Percentiles rank a stretch among this genome's conserved stretches.
Evolutionary conservation across 2,888 invertebrate genomes (phyloP).

Genomic region (Sesia apiformis): DNA sequence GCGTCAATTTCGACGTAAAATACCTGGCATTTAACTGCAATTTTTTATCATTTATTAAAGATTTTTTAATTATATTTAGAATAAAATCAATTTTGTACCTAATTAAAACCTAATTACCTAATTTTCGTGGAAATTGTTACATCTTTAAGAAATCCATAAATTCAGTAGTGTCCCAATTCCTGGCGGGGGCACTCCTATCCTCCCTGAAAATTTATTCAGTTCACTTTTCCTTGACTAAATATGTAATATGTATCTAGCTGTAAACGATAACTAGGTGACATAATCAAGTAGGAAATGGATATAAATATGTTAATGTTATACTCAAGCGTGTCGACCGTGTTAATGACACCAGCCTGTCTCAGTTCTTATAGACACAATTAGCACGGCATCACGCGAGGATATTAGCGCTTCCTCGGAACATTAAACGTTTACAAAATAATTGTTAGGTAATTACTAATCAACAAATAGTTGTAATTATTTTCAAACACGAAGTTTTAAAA

Average conservation of each 20-base stretch:
- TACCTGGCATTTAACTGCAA: too few relatives aligned
- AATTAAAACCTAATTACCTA: too few relatives aligned
- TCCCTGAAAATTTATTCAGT: too few relatives aligned
- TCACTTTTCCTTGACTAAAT: too few relatives aligned
- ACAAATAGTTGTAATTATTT: background rate
- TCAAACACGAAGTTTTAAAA: background rate
- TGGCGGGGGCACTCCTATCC: too few relatives aligned
- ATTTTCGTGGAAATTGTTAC: too few relatives aligned
- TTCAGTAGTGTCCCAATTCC: too few relatives aligned
- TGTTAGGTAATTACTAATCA: slow-evolving; percentile 9
- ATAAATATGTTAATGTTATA: background rate
- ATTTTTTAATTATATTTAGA: too few relatives aligned
- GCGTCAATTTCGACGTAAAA: too few relatives aligned
- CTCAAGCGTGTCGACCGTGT: background rate
- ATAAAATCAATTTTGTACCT: too few relatives aligned
- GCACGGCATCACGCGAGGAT: background rate
- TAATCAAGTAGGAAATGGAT: background rate
- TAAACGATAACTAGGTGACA: background rate
- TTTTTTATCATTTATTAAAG: too few relatives aligned
- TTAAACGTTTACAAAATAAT: slow-evolving; percentile 10
- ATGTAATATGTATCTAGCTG: background rate
- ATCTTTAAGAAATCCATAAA: too few relatives aligned
- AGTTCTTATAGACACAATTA: background rate
- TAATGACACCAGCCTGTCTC: background rate
- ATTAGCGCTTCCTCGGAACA: slow-evolving; percentile 16